Base-by-base conservation (phyloP, 2,797 vertebrate genomes). In the Mus caroli region DNA sequence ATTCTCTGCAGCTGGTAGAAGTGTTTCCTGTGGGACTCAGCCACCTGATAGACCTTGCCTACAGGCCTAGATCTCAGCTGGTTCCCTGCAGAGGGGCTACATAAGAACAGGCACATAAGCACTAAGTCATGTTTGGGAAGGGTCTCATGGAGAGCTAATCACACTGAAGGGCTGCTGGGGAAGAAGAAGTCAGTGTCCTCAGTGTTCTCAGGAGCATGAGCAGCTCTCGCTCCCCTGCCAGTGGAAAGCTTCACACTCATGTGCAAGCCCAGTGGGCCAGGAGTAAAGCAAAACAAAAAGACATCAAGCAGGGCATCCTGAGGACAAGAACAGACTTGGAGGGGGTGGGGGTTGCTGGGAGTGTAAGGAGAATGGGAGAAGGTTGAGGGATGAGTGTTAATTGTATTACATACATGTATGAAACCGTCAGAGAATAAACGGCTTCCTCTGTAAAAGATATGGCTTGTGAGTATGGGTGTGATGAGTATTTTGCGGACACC, bases 321-420 rank as follows among this genome's bases (percentile, higher is more conserved):
- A 11, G 67, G 7, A 37, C 67, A 75, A 20, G 2, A 52, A 7
- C 11, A 4, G 6, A 50, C 19, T n/a, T 56, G 52, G 34, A n/a
- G 14, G 78, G 31, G 19, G n/a, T 20, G 1, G 9, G 28, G 5
- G 0, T 19, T 31, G 9, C 7, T 62, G 37, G 40, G 40, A 64
- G 37, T 20, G 4, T 13, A 13, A 50, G 83, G 31, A 46, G 19
- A 46, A 24, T 22, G 6, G 50, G 60, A 85, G 28, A 85, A 2
- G 3, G 19, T 67, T 67, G 11, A 50, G 31, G 60, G 19, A 14
- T n/a, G 43, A 50, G 6, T n/a, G 11, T n/a, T 20, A n/a, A 86
- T 54, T 54, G 4, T 2, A 26, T 52, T 37, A 17, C 11, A 15
- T 54, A 54, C 22, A 11, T 17, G 2, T 14, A 67, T 26, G 4